Percentiles rank a stretch among this genome's conserved stretches.
phyloP scores from a whole-genome alignment of 2,797 vertebrate species.

The Falco naumanni region DNA sequence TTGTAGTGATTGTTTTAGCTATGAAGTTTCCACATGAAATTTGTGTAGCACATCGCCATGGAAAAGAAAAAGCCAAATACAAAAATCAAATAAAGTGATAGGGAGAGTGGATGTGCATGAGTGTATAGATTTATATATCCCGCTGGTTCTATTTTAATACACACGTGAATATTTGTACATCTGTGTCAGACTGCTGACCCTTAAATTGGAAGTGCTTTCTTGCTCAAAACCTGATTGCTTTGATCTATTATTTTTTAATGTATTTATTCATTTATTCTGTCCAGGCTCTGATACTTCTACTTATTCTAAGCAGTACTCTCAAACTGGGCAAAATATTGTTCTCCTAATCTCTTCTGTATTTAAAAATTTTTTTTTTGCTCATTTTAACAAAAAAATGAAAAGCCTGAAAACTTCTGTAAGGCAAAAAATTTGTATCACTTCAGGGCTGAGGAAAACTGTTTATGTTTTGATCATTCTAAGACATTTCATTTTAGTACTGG shows the following conservation, averaged over 20 bases:
- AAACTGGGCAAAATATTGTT: constrained; percentile 26
- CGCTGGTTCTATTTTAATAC: constrained; percentile 29
- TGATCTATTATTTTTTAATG: constrained; percentile 59
- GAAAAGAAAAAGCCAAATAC: constrained; percentile 63
- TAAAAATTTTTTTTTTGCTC: neutral
- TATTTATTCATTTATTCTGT: constrained; percentile 68
- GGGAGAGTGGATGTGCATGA: neutral
- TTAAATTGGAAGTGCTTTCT: constrained; percentile 49
- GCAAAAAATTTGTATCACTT: constrained; percentile 40
- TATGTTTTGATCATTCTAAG: constrained; percentile 67
- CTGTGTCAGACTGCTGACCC: constrained; percentile 43
- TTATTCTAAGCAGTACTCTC: constrained; percentile 7
- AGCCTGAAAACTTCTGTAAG: constrained; percentile 48
- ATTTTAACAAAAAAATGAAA: constrained; percentile 36
- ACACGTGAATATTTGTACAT: constrained; percentile 39
- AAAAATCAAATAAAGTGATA: constrained; percentile 69
- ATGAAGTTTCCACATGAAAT: constrained; percentile 33
- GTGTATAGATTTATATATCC: constrained; percentile 9
- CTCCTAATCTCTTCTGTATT: constrained; percentile 24
- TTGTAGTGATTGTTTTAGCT: constrained; percentile 66
- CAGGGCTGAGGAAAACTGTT: constrained; percentile 51
- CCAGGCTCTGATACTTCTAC: constrained; percentile 16
- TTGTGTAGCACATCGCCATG: constrained; percentile 10
- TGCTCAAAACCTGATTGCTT: constrained; percentile 41
- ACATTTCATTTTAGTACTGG: constrained; percentile 65